These are phyloP conservation scores for Acyrthosiphon pisum DNA, from an alignment of 1,140 invertebrate genomes.

Conservation along the genomic window DNA sequence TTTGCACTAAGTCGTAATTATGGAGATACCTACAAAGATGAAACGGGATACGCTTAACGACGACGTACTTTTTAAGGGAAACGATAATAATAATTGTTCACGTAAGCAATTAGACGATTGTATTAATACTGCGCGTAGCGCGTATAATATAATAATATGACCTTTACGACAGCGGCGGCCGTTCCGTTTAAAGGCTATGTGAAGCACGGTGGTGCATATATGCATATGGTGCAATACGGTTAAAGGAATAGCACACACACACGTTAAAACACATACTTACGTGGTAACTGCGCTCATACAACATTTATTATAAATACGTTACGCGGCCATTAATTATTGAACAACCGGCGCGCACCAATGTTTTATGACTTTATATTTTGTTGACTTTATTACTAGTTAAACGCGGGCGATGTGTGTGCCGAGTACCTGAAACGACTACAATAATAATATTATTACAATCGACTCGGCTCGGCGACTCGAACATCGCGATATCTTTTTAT, in stretches of 20 bases:
- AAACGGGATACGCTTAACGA: background rate
- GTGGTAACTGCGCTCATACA: background rate
- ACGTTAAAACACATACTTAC: background rate
- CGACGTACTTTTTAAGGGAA: background rate
- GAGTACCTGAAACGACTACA: background rate
- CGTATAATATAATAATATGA: background rate
- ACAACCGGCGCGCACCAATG: background rate
- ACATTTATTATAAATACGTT: conserved; percentile 34
- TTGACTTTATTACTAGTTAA: conserved; percentile 30
- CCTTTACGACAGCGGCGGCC: background rate
- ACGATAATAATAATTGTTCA: conserved; percentile 8
- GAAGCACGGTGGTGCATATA: background rate
- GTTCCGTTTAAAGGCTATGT: background rate
- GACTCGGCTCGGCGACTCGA: background rate
- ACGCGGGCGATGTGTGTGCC: background rate
- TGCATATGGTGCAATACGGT: background rate
- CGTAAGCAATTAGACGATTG: background rate
- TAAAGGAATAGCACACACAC: background rate
- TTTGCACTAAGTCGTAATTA: background rate
- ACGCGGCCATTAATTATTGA: conserved; percentile 36
- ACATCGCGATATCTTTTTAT: background rate
- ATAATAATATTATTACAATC: background rate
- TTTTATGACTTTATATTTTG: background rate
- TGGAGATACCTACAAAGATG: background rate
- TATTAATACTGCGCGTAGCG: background rate